These are phyloP conservation scores for Diorhabda sublineata DNA, from an alignment of 1,140 invertebrate genomes.

Conservation along the genomic window DNA sequence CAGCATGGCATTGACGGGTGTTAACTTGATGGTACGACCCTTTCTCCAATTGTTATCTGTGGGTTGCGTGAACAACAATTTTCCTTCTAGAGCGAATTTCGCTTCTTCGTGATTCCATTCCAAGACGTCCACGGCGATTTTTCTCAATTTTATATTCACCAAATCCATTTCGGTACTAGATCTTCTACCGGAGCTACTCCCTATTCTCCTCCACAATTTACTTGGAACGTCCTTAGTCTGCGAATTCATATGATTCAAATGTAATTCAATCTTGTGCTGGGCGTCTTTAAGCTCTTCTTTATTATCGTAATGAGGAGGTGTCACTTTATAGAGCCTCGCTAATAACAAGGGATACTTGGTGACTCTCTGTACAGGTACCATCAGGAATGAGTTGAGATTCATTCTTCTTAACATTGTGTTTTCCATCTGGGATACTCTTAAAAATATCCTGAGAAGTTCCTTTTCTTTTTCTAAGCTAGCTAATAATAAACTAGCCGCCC, in stretches of 20 bases:
- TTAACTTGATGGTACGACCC: conserved; percentile 81
- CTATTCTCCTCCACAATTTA: conserved; percentile 85
- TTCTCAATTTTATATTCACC: conserved; percentile 80
- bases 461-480: conserved; percentile 93
- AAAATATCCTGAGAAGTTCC: conserved; percentile 88
- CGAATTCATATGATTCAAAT: conserved; percentile 93
- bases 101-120: conserved; percentile 92
- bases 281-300: conserved; percentile 74
- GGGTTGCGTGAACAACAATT: conserved; percentile 78
- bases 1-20: conserved; percentile 79
- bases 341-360: conserved; percentile 91
- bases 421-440: conserved; percentile 95
- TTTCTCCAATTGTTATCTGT: conserved; percentile 87
- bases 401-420: conserved; percentile 87
- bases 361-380: conserved; percentile 87
- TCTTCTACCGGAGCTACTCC: conserved; percentile 69
- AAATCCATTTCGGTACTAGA: conserved; percentile 75
- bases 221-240: conserved; percentile 86
- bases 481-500: conserved; percentile 79
- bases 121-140: conserved; percentile 87
- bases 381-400: conserved; percentile 95
- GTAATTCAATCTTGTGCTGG: conserved; percentile 86
- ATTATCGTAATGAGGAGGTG: conserved; percentile 72
- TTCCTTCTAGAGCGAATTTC: conserved; percentile 81
- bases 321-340: conserved; percentile 87